Conservation (phyloP, 1,140 invertebrate species). For the Hydropsyche tenuis region DNA sequence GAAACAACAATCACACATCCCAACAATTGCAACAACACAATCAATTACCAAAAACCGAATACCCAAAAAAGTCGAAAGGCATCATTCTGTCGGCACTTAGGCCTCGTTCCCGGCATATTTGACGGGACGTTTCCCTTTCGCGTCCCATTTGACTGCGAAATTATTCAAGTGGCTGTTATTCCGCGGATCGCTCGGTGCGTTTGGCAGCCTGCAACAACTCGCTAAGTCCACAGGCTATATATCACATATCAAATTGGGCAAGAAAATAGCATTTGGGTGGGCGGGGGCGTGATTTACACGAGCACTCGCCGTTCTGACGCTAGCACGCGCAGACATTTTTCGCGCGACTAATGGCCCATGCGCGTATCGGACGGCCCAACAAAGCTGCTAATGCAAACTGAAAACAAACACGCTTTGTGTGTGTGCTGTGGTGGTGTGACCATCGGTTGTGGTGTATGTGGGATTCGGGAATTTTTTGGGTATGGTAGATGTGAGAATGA, state of each 20-base stretch:
- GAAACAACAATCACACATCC: too few relatives aligned
- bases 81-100: conserved; percentile 10
- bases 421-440: background rate
- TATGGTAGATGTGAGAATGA: too few relatives aligned
- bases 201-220: conserved; percentile 18
- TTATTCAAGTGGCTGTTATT: conserved; percentile 43
- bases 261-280: conserved; percentile 48
- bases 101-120: background rate
- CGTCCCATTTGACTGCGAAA: conserved; percentile 48
- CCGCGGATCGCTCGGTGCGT: conserved; percentile 18
- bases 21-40: background rate
- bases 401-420: conserved; percentile 42
- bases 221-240: conserved; percentile 33
- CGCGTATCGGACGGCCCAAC: conserved; percentile 41
- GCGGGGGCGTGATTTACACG: conserved; percentile 46
- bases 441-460: too few relatives aligned
- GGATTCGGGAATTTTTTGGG: too few relatives aligned
- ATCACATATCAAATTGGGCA: conserved; percentile 51
- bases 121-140: conserved; percentile 30
- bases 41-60: background rate
- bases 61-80: background rate
- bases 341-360: conserved; percentile 48
- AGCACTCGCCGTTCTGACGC: conserved; percentile 45
- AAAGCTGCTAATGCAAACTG: conserved; percentile 43
- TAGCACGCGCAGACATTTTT: conserved; percentile 48